Base-by-base conservation (phyloP, 2,113 vertebrate genomes). In the Ivindomyrus marchei region DNA sequence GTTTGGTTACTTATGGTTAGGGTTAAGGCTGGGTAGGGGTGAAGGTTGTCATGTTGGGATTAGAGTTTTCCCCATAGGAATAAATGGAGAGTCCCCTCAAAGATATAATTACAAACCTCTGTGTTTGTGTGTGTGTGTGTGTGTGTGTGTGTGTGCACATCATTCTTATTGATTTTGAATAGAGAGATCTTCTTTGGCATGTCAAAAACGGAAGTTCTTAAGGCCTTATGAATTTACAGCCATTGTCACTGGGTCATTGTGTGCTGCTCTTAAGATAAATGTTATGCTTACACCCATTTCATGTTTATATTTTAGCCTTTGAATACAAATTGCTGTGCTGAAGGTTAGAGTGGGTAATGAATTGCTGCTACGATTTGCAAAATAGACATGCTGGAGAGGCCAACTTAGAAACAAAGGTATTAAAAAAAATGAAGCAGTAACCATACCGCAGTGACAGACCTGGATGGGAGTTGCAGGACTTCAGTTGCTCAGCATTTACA, bases 261-360 rank as follows among this genome's bases (percentile, higher is more conserved):
- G 83, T 3, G 19, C 21, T 47, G 24, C 19, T n/a, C 45, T 85
- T n/a, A 46, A 47, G 45, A 85, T 85, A 47, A 47, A 46, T 46
- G 42, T 85, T 47, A n/a, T 49, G 83, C 7, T 85, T 47, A 5
- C 83, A 85, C 45, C 39, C 8, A 70, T 47, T 85, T n/a, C 21
- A 85, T 85, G 83, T 85, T 85, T 85, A 85, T 80, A 42, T 80
- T 39, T 80, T 80, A 80, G 10, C 36, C 11, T 77, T 84, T 84
- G 45, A 84, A 84, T 84, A 24, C 21, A 84, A 84, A 45, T 84
- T 8, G 8, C 45, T 46, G 42, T 84, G 80, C 36, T 84, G 19
- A 84, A 84, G 80, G 80, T 84, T 84, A 84, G 17, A 84, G 21
- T 46, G 45, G 42, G 80, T 46, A 84, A 21, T 84, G 36, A 42